Evolutionary conservation across 2,797 vertebrate genomes (phyloP), one percentile per base, ranked within the genome.

Genomic region (Euthynnus affinis): DNA sequence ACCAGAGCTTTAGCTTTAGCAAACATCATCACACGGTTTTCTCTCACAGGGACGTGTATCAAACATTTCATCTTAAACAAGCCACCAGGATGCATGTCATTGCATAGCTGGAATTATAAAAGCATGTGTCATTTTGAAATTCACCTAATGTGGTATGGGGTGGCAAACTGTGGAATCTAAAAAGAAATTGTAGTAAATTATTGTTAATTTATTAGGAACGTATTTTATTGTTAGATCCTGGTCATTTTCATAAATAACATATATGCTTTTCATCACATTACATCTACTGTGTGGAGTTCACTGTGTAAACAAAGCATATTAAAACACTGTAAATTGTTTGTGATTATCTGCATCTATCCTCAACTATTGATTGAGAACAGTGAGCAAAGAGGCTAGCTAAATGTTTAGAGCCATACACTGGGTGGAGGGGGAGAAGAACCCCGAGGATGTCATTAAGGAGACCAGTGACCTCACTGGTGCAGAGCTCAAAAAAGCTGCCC

Each of bases 381-480:
- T 9, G 58, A 49, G 29, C 52, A 3, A 82, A 80, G 29, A 48
- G 22, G 37, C 65, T 71, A 53, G 65, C 49, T 55, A n/a, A 63
- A 66, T 52, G 40, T 57, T 63, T 22, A 40, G 49, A 52, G 51
- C 12, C n/a, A 3, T 44, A 56, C 8, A 34, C 23, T 7, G 40
- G 40, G 55, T 59, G 57, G 48, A 46, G 6, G 14, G 25, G 57
- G 23, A 63, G 80, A 81, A 82, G 80, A 89, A 89, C 79, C 91
- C 89, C 1, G 80, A 93, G 91, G 91, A 93, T 75, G 84, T 92
- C 90, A 93, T 93, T 94, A 91, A 49, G 73, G 77, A 91, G 71
- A 91, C 88, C 84, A 71, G 85, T 92, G 91, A 94, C 90, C 89
- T 91, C 90, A 92, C 88, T 92, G 89, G 88, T 91, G 76, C 85